Base-by-base conservation (phyloP, 2,797 vertebrate species). In the Enteromius thamalakanensis region DNA sequence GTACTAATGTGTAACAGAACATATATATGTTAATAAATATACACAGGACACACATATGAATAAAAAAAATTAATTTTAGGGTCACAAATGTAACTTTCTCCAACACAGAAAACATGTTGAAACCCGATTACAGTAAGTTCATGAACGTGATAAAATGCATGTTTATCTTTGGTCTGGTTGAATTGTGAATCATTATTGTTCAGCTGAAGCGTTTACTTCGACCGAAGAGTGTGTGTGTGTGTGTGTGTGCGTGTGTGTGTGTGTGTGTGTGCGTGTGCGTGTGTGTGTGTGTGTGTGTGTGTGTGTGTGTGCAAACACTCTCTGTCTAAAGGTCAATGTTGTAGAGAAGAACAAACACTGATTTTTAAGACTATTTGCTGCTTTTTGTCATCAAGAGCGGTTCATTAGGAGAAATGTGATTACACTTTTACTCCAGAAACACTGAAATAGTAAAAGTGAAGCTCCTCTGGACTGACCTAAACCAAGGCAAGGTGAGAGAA, bases 261-360 rank as follows among this genome's bases (percentile, higher is more conserved):
- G 34, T 60, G 32, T 42, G 17, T 32, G 29, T 23, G 5, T 71
- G 6, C 60, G 51, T 47, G 26, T 72, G 53, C 34, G 71, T 53
- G 45, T 32, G 32, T 34, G 71, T 32, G 70, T 12, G 71, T 53
- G 45, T 32, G 32, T 69, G 34, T 60, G 32, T 42, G 17, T 32
- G 29, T 23, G 5, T 71, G 6, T 70, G 51, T 47, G 26, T 72
- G 53, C 34, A 65, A 62, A 75, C 68, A 64, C 12, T 17, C 14
- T 40, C 49, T 55, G 80, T 75, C 80, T 81, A 75, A 81, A 81
- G 80, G 70, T 81, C 70, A 32, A 47, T 75, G 42, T 51, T 37
- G 37, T 34, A 49, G 47, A 15, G 49, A 65, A 53, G 68, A 26
- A 26, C 70, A 75, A 81, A 81, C 19, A 51, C 9, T 51, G 70